Conservation (phyloP, 2,888 invertebrate species). For the Nineta flava region DNA sequence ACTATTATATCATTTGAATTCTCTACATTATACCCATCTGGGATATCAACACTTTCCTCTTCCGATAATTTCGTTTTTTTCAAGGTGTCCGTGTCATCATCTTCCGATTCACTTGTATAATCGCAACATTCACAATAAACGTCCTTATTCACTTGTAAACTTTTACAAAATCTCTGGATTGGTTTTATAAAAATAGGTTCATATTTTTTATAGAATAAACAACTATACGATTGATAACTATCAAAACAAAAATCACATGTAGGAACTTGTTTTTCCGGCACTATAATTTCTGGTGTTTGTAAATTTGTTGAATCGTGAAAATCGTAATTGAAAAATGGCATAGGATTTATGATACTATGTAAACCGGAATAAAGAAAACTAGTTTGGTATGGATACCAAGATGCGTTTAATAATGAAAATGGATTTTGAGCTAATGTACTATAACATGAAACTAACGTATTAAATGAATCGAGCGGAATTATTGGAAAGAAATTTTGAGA, state of each 20-base stretch:
- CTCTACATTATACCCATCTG: conserved; percentile 20
- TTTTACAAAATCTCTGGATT: conserved; percentile 22
- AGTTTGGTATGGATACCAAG: conserved; percentile 23
- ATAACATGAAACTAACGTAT: conserved; percentile 7
- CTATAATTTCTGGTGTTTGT: neutral
- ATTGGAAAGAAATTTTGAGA: neutral
- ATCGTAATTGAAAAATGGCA: conserved; percentile 19
- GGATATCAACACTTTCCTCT: conserved; percentile 2
- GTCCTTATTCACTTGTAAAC: conserved; percentile 28
- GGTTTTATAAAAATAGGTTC: conserved; percentile 23
- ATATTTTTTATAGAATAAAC: conserved; percentile 35
- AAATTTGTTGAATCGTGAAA: neutral
- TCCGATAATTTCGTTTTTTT: conserved; percentile 7
- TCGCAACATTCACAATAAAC: conserved; percentile 49
- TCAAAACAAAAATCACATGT: conserved; percentile 41
- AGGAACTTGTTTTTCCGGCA: conserved; percentile 18
- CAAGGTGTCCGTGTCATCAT: conserved; percentile 17
- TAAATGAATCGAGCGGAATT: neutral
- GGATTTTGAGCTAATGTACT: conserved; percentile 17
- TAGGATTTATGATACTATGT: conserved; percentile 39
- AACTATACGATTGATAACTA: conserved; percentile 33
- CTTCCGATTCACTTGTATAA: conserved; percentile 22
- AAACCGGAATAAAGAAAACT: conserved; percentile 37
- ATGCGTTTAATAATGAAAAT: conserved; percentile 8
- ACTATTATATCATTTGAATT: conserved; percentile 13